Conservation (phyloP, 37 sponge, comb jelly and placozoan species). For the Ephydatia muelleri region DNA sequence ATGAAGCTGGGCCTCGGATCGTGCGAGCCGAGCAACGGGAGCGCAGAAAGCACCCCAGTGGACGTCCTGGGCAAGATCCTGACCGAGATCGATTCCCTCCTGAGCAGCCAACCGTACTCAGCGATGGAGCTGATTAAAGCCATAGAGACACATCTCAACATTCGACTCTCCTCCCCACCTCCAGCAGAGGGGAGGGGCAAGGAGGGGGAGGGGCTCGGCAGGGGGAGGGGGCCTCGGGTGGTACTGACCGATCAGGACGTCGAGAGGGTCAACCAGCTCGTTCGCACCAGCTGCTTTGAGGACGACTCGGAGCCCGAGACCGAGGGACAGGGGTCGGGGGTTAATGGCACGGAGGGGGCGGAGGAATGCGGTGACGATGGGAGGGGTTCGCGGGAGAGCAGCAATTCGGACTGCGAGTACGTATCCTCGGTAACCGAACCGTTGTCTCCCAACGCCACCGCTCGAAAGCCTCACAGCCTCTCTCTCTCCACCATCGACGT, state of each 20-base stretch:
- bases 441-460: too few relatives aligned
- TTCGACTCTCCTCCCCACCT: slow-evolving; percentile 2
- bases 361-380: too few relatives aligned
- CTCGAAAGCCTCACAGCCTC: too few relatives aligned
- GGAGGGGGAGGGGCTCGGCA: neutral
- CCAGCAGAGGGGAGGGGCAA: neutral
- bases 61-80: slow-evolving; percentile 37
- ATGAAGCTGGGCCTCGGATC: slow-evolving; percentile 13
- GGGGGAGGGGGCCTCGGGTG: neutral
- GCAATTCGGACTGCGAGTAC: too few relatives aligned
- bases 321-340: too few relatives aligned
- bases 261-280: neutral
- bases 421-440: too few relatives aligned
- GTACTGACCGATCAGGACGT: slow-evolving; percentile 32
- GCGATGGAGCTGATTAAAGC: slow-evolving; percentile 36
- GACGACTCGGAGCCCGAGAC: too few relatives aligned
- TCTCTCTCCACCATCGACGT: too few relatives aligned
- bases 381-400: too few relatives aligned
- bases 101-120: neutral
- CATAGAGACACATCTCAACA: slow-evolving; percentile 32
- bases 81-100: slow-evolving; percentile 24
- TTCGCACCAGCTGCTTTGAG: neutral
- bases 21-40: neutral
- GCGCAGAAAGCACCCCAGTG: neutral
- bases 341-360: too few relatives aligned